A percentile compares a stretch with the other conserved stretches of the same genome.
Evolutionary conservation across 2,113 vertebrate genomes (phyloP).

Genomic region (Petaurus breviceps): DNA sequence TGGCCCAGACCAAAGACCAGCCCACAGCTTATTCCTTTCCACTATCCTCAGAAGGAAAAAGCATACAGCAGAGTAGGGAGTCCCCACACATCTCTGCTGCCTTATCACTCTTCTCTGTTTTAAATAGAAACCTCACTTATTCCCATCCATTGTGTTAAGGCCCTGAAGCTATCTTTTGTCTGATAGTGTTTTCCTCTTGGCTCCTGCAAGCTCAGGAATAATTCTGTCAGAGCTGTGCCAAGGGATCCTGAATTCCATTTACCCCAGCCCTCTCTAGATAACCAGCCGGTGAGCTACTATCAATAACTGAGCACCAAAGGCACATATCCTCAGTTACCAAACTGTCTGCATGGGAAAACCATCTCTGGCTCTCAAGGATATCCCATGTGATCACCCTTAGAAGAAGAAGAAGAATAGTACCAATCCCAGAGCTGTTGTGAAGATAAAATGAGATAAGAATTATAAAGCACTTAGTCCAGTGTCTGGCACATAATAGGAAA

Average conservation of each 20-base stretch:
- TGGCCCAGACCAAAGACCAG: conserved; percentile 6
- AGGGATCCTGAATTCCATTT: not conserved
- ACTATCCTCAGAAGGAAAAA: not conserved
- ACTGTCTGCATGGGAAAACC: not conserved
- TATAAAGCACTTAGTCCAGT: not conserved
- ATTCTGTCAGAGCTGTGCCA: conserved; percentile 21
- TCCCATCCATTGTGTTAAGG: not conserved
- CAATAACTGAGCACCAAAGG: not conserved
- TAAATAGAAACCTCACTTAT: not conserved
- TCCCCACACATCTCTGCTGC: not conserved
- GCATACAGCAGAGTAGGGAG: no score
- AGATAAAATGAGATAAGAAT: not conserved
- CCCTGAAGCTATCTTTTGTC: conserved; percentile 1
- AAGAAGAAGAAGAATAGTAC: not conserved
- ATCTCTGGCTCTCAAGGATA: not conserved
- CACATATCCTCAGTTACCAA: not conserved
- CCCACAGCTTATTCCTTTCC: not conserved
- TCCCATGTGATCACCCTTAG: not conserved
- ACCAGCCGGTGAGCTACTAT: not conserved
- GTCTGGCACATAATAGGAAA: not conserved
- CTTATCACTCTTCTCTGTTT: not conserved
- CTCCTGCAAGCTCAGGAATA: conserved; percentile 7
- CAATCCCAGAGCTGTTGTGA: not conserved
- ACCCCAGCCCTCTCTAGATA: not conserved
- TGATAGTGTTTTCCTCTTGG: not conserved